Evolutionary conservation across 2,888 invertebrate genomes (phyloP).

Genomic region (Himalopsyche anomala): DNA sequence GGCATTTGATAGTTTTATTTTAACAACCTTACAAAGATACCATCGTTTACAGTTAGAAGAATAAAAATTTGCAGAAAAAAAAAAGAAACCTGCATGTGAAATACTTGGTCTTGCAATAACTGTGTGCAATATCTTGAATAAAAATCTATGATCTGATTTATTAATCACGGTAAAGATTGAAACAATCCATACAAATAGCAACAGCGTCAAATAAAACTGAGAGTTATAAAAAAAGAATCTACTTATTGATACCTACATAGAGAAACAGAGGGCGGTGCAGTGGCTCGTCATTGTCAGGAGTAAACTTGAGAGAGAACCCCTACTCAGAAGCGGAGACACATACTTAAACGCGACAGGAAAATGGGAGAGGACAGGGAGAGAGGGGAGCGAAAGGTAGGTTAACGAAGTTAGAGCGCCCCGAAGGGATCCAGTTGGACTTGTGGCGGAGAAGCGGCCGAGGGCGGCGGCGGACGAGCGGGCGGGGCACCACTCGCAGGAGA

Average conservation of each 20-base stretch:
- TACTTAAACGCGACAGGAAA: conserved; percentile 22
- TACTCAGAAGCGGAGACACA: conserved; percentile 29
- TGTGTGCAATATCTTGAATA: too few relatives aligned
- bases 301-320: conserved; percentile 44
- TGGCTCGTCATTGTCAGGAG: conserved; percentile 31
- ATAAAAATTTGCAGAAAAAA: too few relatives aligned
- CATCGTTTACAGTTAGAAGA: too few relatives aligned
- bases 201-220: conserved; percentile 5
- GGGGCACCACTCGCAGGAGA: conserved; percentile 56
- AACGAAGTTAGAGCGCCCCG: conserved; percentile 63
- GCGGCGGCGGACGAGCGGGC: conserved; percentile 58
- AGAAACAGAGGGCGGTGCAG: conserved; percentile 60
- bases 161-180: not conserved
- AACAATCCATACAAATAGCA: not conserved
- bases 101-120: too few relatives aligned
- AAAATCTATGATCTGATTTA: too few relatives aligned
- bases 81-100: too few relatives aligned
- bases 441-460: conserved; percentile 56
- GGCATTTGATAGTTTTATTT: too few relatives aligned
- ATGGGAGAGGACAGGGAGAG: not conserved
- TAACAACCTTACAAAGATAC: too few relatives aligned
- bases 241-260: conserved; percentile 57
- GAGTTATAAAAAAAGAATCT: conserved; percentile 14
- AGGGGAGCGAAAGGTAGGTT: conserved; percentile 23
- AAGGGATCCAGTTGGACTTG: conserved; percentile 63